phyloP scores from a whole-genome alignment of 1,140 invertebrate genomes.

The Penaeus chinensis region DNA sequence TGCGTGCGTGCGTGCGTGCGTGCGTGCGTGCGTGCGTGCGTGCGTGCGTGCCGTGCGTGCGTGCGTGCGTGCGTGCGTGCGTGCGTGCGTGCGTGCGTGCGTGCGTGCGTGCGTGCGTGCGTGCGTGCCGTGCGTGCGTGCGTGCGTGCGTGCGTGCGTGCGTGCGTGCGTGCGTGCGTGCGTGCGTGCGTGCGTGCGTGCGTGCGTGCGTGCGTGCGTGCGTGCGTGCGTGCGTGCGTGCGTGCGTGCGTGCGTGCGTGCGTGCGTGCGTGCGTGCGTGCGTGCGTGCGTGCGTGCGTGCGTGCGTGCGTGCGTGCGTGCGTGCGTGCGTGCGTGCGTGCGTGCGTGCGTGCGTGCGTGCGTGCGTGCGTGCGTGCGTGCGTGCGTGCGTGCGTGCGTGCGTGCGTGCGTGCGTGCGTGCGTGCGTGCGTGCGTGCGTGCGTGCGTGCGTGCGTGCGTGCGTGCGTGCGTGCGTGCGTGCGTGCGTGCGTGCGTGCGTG shows the following conservation, averaged over 20 bases:
- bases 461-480: too few relatives aligned
- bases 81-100: not conserved
- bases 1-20: too few relatives aligned
- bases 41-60: too few relatives aligned
- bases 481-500: too few relatives aligned
- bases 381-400: slow-evolving; percentile 8
- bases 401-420: slow-evolving; percentile 9
- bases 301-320: not conserved
- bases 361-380: slow-evolving; percentile 8
- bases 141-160: slow-evolving; percentile 15
- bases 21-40: too few relatives aligned
- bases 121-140: slow-evolving; percentile 23
- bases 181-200: too few relatives aligned
- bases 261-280: not conserved
- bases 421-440: too few relatives aligned
- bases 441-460: too few relatives aligned
- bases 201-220: too few relatives aligned
- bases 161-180: too few relatives aligned
- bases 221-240: too few relatives aligned
- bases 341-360: slow-evolving; percentile 8
- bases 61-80: too few relatives aligned
- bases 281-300: not conserved
- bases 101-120: slow-evolving; percentile 1
- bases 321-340: slow-evolving; percentile 2
- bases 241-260: not conserved